Evolutionary conservation across 2,797 vertebrate species (phyloP), one percentile per base, ranked within the genome.

Genomic region (Pristis pectinata): DNA sequence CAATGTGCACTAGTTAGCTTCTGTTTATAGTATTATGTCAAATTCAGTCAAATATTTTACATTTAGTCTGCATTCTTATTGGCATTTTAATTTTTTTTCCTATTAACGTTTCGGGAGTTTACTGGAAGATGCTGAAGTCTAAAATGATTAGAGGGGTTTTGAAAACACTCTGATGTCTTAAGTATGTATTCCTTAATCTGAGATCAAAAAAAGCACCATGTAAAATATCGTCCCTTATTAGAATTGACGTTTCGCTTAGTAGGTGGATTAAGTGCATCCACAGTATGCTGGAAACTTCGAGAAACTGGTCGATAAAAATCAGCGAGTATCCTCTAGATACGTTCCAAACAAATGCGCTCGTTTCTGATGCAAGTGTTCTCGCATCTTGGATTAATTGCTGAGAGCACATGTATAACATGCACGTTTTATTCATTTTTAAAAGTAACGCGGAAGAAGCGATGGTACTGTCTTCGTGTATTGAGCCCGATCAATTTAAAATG

Each of bases 71-170:
- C 30, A 79, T 44, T 13, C 70, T 79, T 13, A 94, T 41, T 89
- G 41, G 30, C 44, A 82, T 67, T 95, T 74, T 77, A 24, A 94
- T 95, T 7, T 95, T 77, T 5, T 44, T 1, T 3, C 22, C 49
- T 82, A 7, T 41, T 24, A 44, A 82, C 9, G 41, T 49, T 44
- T 82, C 41, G 70, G 0, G 49, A 83, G 44, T 27, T 83, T 44
- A 56, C 44, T 22, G 82, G 53, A 83, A 53, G 82, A 49, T 85
- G 11, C 17, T 79, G 8, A 85, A 53, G 22, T 56, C 53, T 24
- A 85, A 56, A 53, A 53, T 56, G 82, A 22, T 85, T 27, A 10
- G 22, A 49, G 80, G 27, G 22, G 30, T 49, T 49, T 49, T 49
- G 49, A 53, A 82, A 83, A 37, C 11, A 0, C 8, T 79, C 15